phyloP scores from a whole-genome alignment of 2,888 invertebrate genomes.

The Buathra laborator region DNA sequence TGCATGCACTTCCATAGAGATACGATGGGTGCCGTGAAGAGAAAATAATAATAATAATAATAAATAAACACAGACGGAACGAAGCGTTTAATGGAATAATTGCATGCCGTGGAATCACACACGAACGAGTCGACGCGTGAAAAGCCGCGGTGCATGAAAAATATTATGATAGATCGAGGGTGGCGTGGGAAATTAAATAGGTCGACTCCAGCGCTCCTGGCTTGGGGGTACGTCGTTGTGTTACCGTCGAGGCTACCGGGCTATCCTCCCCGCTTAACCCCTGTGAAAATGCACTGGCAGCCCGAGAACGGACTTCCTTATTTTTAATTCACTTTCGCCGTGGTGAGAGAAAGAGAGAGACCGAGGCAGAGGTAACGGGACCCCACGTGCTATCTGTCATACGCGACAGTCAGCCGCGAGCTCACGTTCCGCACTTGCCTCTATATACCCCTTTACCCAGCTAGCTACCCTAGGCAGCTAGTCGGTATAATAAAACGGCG shows the following conservation, averaged over 20 bases:
- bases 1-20: background rate
- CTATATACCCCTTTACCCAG: background rate
- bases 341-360: conserved; percentile 31
- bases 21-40: background rate
- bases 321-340: conserved; percentile 66
- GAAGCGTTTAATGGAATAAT: conserved; percentile 69
- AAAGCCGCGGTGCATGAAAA: conserved; percentile 68
- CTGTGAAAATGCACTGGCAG: conserved; percentile 47
- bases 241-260: background rate
- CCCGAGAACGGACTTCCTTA: conserved; percentile 60
- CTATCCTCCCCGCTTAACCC: background rate
- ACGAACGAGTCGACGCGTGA: conserved; percentile 49
- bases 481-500: conserved; percentile 46
- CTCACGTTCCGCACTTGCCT: conserved; percentile 3
- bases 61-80: conserved; percentile 13
- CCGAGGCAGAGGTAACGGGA: background rate
- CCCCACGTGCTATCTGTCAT: conserved; percentile 61
- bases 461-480: background rate
- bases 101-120: conserved; percentile 60
- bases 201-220: conserved; percentile 43
- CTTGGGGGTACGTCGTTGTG: conserved; percentile 3
- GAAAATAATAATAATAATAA: background rate
- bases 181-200: conserved; percentile 60
- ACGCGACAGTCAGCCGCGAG: conserved; percentile 51
- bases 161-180: conserved; percentile 68